phyloP scores from a whole-genome alignment of 2,113 vertebrate genomes.

The Reinhardtius hippoglossoides region DNA sequence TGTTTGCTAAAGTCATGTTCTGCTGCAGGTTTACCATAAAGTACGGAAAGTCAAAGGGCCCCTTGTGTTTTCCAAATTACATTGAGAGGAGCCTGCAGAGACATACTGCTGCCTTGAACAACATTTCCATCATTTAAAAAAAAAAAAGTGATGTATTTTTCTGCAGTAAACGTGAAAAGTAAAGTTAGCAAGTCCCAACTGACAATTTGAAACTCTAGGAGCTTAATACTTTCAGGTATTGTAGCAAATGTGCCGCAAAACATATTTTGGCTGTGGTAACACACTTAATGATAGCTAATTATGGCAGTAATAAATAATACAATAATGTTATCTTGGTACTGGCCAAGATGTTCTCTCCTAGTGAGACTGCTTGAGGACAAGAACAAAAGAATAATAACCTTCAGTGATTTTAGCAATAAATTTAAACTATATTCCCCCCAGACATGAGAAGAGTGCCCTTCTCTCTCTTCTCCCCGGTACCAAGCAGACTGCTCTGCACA shows the following conservation, averaged over 20 bases:
- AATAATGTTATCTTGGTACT: background rate
- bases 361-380: background rate
- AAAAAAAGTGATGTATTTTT: background rate
- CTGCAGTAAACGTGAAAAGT: background rate
- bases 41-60: conserved; percentile 7
- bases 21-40: conserved; percentile 15
- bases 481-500: background rate
- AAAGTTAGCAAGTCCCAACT: background rate
- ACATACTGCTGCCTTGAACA: background rate
- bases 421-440: background rate
- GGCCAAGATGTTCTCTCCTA: background rate
- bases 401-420: too few species aligned
- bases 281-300: background rate
- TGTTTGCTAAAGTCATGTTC: conserved; percentile 2
- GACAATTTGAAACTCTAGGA: background rate
- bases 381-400: background rate
- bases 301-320: background rate
- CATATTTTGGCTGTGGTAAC: background rate
- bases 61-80: background rate
- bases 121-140: background rate
- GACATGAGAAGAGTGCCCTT: background rate
- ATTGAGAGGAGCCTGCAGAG: background rate
- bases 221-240: background rate
- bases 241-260: background rate
- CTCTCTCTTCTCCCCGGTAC: background rate